Base-by-base conservation (phyloP, 2,888 invertebrate genomes). In the Salticus scenicus region DNA sequence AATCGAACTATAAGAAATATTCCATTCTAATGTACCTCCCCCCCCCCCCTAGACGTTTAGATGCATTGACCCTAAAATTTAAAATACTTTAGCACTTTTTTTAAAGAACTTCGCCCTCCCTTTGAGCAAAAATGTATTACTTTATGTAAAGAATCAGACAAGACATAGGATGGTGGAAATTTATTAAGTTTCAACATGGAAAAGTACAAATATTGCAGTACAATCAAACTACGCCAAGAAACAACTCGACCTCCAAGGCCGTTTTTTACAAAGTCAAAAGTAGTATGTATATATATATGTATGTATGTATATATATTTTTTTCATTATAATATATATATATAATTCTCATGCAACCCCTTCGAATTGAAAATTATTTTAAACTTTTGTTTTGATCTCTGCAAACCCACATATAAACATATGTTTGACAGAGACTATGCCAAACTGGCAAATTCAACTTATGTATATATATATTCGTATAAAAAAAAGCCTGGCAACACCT, bases 191-290 rank as follows among this genome's bases (percentile, higher is more conserved):
- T 93, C 92, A 92, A 93, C 93, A 93, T 93, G 93, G 92, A 93
- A 93, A 93, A 93, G 93, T 93, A 93, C 93, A 93, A 93, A 93
- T 93, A 93, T 93, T 93, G 93, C 92, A 92, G 92, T 92, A 93
- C 92, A 93, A 91, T 90, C 90, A 90, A 91, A 90, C 89, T 89
- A 89, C 89, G 88, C 88, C 88, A 88, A 89, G 89, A 88, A 88
- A 77, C 86, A 86, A 86, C 76, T 66, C 73, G 85, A 80, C 85
- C 85, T 47, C 79, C 85, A 69, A 80, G 71, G 79, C 80, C 85
- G 74, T 80, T 74, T 80, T 86, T n/a, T 86, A 86, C 85, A 86
- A 86, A 86, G 79, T 80, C 85, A 86, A 80, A 86, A 84, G 84
- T 84, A 86, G 79, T 86, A 86, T 85, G 84, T 85, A 85, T 85